A percentile compares a stretch with the other conserved stretches of the same genome.
Evolutionary conservation across 1,140 invertebrate species (phyloP).

Genomic region (Pygmarrhopalites habei): DNA sequence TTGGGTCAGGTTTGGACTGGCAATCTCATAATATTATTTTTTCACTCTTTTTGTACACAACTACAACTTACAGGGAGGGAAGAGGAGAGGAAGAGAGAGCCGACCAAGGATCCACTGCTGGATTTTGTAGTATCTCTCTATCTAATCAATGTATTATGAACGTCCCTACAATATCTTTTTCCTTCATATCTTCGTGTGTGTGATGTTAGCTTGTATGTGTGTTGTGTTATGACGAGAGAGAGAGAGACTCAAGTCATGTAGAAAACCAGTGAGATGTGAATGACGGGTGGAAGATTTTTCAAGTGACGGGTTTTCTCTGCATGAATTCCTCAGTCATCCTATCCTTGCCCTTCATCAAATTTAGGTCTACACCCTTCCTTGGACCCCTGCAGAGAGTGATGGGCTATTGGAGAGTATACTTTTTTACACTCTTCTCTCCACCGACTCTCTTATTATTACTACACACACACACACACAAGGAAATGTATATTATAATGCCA

Average conservation of each 20-base stretch:
- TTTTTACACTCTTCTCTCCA: slow-evolving; percentile 23
- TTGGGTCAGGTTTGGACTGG: no score
- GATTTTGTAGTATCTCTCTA: no score
- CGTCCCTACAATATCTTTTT: no score
- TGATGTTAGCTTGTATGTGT: no score
- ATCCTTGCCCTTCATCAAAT: slow-evolving; percentile 27
- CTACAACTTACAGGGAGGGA: background rate
- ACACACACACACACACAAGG: background rate
- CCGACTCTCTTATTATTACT: slow-evolving; percentile 23
- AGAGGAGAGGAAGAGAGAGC: background rate
- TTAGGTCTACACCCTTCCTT: slow-evolving; percentile 32
- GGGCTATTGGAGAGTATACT: slow-evolving; percentile 30
- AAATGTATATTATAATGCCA: slow-evolving; percentile 5
- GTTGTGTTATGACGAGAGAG: background rate
- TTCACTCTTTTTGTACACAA: no score
- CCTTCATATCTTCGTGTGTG: no score
- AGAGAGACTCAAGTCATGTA: background rate
- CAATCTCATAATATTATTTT: no score
- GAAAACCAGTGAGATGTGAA: slow-evolving; percentile 28
- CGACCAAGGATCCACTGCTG: no score
- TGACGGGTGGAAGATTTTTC: slow-evolving; percentile 32
- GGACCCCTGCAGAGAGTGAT: slow-evolving; percentile 32
- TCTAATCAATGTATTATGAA: no score
- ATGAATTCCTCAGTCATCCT: slow-evolving; percentile 34
- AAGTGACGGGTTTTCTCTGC: slow-evolving; percentile 32